Evolutionary conservation across 2,797 vertebrate species (phyloP), one percentile per base, ranked within the genome.

Genomic region (Artibeus jamaicensis): DNA sequence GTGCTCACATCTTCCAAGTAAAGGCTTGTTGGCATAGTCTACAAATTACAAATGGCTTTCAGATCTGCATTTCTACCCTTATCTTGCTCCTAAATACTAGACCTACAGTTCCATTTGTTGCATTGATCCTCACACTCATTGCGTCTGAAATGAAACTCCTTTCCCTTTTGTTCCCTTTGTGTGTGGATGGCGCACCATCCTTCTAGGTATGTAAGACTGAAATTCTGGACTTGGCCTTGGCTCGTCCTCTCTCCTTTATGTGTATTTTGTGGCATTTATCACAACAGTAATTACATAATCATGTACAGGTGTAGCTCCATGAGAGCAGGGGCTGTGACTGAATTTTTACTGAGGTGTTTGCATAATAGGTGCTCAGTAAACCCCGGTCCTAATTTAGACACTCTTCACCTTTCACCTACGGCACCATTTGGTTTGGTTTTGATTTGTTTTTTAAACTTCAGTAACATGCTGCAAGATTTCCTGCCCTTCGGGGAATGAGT

Each of bases 201-300:
- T 11, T 29, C 24, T 73, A 53, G 65, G 42, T 48, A 19, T 32
- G 5, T 6, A 59, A 15, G 62, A 59, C 21, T 26, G 29, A 71
- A 94, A 86, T 50, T 86, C 83, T 78, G 37, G 16, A 37, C 22
- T 62, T 39, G 46, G 46, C 59, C 67, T 73, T 93, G 70, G n/a
- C 37, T 32, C 6, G 1, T 74, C 70, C 70, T 68, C 22, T 76
- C 59, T 84, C 77, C 77, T 84, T 92, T 65, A 22, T 50, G 8
- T 89, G 39, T 88, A 37, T 88, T 65, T 95, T 91, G 74, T 93
- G 68, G 53, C 84, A 76, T n/a, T 91, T 71, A 21, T 73, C 62
- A 65, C 34, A 89, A 9, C 57, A 84, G 32, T 29, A 71, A n/a
- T 79, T 78, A 59, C 18, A 24, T 85, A 70, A 39, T 79, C 89